Evolutionary conservation across 2,797 vertebrate species (phyloP).

Genomic region (Pitangus sulphuratus): DNA sequence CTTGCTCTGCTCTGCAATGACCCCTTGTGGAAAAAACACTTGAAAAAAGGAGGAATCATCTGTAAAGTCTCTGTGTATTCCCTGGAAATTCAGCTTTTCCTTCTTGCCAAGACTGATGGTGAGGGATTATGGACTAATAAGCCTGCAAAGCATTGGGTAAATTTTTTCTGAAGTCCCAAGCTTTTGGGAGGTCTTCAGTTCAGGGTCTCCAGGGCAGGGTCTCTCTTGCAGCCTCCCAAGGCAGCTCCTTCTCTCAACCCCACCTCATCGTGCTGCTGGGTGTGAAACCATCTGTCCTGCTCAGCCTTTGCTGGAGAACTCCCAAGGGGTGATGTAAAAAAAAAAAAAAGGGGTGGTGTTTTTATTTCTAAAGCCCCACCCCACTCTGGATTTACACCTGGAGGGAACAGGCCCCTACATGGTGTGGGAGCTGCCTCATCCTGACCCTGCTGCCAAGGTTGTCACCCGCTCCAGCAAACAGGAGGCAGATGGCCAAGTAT

Average conservation of each 20-base stretch:
- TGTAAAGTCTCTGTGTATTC: not conserved
- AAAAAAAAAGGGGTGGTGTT: no score
- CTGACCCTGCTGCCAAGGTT: not conserved
- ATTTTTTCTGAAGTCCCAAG: not conserved
- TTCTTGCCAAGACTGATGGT: not conserved
- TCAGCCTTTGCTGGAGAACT: not conserved
- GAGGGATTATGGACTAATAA: not conserved
- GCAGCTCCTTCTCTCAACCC: not conserved
- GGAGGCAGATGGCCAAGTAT: constrained; percentile 24
- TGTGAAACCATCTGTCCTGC: not conserved
- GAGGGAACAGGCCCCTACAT: not conserved
- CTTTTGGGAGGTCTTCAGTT: not conserved
- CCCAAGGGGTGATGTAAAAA: not conserved
- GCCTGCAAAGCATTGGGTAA: not conserved
- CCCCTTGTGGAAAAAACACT: constrained; percentile 39
- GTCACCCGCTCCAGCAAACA: not conserved
- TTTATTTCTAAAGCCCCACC: fast-evolving
- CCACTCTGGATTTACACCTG: not conserved
- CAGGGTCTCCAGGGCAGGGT: fast-evolving
- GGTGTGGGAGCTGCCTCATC: not conserved
- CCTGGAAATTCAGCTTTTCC: not conserved
- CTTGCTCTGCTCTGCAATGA: constrained; percentile 54
- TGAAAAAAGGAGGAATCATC: not conserved
- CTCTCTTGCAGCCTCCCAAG: not conserved
- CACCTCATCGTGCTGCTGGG: fast-evolving